A percentile compares a stretch with the other conserved stretches of the same genome.
Conservation (phyloP, 1,140 invertebrate genomes). For the Leptopilina clavipes region DNA sequence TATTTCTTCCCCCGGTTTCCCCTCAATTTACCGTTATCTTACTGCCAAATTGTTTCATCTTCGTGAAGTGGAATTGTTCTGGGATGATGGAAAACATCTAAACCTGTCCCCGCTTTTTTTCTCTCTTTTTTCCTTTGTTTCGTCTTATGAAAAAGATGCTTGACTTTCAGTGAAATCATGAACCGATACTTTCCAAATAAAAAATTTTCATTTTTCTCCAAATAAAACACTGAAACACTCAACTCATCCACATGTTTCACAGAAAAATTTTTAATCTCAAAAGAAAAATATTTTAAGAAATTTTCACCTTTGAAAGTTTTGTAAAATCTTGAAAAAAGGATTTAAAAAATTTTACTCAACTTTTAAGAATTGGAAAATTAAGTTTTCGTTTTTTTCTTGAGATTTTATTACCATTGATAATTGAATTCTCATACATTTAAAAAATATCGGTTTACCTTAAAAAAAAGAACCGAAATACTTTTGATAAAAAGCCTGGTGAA, state of each 20-base stretch:
- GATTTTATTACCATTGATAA: background rate
- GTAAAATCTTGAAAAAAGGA: background rate
- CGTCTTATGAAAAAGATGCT: constrained; percentile 17
- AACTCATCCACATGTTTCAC: no score
- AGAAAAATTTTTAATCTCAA: no score
- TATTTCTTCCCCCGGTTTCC: no score
- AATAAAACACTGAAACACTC: no score
- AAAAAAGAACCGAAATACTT: background rate
- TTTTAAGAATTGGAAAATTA: no score
- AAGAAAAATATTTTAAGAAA: background rate
- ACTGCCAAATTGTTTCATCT: no score
- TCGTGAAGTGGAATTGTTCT: background rate
- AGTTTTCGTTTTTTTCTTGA: background rate
- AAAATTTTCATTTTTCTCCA: background rate
- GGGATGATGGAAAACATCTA: background rate
- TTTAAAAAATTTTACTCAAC: no score
- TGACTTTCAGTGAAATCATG: background rate
- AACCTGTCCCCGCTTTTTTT: constrained; percentile 9
- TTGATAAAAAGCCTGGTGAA: background rate
- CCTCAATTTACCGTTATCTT: no score
- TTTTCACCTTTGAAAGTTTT: no score
- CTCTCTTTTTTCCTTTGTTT: background rate
- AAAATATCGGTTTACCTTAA: constrained; percentile 9
- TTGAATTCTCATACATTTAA: background rate
- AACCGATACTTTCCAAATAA: background rate